Evolutionary conservation across 2,888 invertebrate genomes (phyloP).

Genomic region (Drosophila leonis): DNA sequence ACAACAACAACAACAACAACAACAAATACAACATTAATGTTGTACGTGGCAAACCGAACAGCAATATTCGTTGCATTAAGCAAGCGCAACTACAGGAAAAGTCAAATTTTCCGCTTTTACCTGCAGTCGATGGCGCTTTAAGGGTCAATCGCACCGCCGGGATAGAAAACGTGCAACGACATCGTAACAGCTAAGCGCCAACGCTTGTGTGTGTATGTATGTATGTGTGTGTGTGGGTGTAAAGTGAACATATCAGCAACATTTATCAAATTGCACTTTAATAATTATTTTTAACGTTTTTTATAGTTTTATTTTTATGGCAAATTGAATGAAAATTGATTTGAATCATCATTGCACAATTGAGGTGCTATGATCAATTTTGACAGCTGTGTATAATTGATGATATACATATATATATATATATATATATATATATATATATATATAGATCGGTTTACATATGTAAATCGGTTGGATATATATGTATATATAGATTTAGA

Average conservation of each 20-base stretch:
- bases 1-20: not conserved
- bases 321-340: not conserved
- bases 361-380: not conserved
- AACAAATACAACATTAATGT: conserved; percentile 40
- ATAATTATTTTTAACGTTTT: not conserved
- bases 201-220: not conserved
- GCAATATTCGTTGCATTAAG: conserved; percentile 44
- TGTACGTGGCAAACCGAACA: conserved; percentile 55
- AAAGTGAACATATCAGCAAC: not conserved
- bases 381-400: not conserved
- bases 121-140: conserved; percentile 36
- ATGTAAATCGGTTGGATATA: not conserved
- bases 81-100: conserved; percentile 41
- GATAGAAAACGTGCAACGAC: conserved; percentile 19
- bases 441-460: not conserved
- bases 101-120: conserved; percentile 50
- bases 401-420: not conserved
- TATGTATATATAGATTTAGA: too few species aligned
- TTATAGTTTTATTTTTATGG: not conserved
- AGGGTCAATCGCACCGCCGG: conserved; percentile 39
- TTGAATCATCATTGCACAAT: not conserved
- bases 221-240: not conserved
- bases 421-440: not conserved
- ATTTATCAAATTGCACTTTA: conserved; percentile 1
- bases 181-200: not conserved